phyloP scores from a whole-genome alignment of 2,113 vertebrate species.

The Platichthys flesus region DNA sequence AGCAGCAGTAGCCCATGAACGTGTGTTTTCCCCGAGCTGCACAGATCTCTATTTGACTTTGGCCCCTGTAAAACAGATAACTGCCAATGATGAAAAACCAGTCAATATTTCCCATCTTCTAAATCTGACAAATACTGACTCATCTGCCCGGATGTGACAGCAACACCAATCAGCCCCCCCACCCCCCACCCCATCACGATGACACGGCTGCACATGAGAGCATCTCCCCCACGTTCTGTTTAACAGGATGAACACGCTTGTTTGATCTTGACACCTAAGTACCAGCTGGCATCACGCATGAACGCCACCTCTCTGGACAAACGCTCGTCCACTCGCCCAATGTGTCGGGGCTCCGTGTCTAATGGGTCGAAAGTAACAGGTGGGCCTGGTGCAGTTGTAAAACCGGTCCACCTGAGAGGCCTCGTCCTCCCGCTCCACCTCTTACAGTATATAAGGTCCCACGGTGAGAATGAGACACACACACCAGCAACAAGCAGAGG shows the following conservation, averaged over 20 bases:
- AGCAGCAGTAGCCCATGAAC: not conserved
- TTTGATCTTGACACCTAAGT: slow-evolving; percentile 79
- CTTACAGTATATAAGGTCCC: slow-evolving; percentile 55
- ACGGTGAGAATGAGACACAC: slow-evolving; percentile 23
- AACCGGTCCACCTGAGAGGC: slow-evolving; percentile 44
- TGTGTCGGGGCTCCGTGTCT: slow-evolving; percentile 46
- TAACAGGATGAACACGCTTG: slow-evolving; percentile 73
- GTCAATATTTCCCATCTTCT: slow-evolving; percentile 28
- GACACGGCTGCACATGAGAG: slow-evolving; percentile 67
- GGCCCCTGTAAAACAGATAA: not conserved
- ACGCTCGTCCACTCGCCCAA: slow-evolving; percentile 33
- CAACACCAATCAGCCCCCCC: slow-evolving; percentile 18
- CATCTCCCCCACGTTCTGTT: slow-evolving; percentile 64
- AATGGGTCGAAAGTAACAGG: slow-evolving; percentile 82
- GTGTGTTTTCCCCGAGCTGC: not conserved
- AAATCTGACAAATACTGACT: slow-evolving; percentile 45
- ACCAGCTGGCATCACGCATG: slow-evolving; percentile 71
- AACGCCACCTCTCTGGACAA: slow-evolving; percentile 42
- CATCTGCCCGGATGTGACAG: slow-evolving; percentile 19
- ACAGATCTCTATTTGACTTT: not conserved
- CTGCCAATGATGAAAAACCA: slow-evolving; percentile 10
- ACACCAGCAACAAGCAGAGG: slow-evolving; percentile 52
- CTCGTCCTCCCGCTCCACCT: slow-evolving; percentile 11
- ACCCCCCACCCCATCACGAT: slow-evolving; percentile 24
- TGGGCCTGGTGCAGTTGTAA: slow-evolving; percentile 35